These are phyloP conservation scores for Turdus rufiventris DNA, from an alignment of 2,113 vertebrate species.

Conservation along the genomic window DNA sequence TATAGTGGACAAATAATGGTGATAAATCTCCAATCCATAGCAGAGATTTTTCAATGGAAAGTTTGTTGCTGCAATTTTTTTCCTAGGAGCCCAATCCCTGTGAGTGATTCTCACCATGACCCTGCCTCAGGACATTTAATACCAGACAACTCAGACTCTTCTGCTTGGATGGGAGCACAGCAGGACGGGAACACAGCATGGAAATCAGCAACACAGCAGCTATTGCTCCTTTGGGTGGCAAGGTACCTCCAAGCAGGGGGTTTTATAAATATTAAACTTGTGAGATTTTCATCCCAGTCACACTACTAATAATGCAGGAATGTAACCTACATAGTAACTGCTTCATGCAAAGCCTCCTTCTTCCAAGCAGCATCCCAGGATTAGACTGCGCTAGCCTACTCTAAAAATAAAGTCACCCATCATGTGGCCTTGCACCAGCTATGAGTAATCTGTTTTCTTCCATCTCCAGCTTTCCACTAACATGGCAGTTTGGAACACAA, in stretches of 20 bases:
- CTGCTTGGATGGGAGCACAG: neutral
- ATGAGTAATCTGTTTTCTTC: constrained; percentile 25
- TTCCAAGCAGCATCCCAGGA: neutral
- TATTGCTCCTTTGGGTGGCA: neutral
- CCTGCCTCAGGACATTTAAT: neutral
- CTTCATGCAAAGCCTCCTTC: neutral
- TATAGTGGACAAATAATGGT: neutral
- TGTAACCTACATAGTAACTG: neutral
- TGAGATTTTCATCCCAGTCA: neutral
- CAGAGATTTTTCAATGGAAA: neutral
- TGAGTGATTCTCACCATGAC: neutral
- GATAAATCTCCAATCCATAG: neutral
- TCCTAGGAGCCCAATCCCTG: neutral
- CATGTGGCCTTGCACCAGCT: neutral
- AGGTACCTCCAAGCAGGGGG: neutral
- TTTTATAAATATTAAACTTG: neutral
- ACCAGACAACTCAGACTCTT: neutral
- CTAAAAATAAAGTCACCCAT: constrained; percentile 43
- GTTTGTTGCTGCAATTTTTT: neutral
- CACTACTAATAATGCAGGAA: neutral
- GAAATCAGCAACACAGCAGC: neutral
- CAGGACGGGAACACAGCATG: neutral
- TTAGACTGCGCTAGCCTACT: neutral
- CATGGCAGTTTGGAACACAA: neutral
- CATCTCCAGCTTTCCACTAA: constrained; percentile 8